Evolutionary conservation across 2,113 vertebrate species (phyloP).

Genomic region (Psophia crepitans): DNA sequence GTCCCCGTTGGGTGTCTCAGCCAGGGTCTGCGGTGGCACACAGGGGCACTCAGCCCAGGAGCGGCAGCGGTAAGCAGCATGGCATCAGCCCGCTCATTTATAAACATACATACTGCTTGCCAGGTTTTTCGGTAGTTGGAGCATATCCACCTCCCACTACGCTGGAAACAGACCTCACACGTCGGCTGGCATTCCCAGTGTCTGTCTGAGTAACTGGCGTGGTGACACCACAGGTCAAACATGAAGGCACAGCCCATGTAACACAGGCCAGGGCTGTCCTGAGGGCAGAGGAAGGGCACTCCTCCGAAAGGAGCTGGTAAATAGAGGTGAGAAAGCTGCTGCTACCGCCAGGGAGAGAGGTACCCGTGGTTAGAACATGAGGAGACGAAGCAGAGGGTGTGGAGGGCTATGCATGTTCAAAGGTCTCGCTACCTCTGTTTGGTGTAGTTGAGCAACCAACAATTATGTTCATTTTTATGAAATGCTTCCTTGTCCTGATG

Average conservation of each 20-base stretch:
- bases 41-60: background rate
- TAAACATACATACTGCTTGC: background rate
- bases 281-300: background rate
- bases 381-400: background rate
- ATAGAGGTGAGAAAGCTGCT: background rate
- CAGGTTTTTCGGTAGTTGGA: background rate
- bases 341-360: background rate
- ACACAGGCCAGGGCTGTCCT: background rate
- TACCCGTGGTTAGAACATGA: background rate
- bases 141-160: background rate
- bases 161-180: constrained; percentile 20
- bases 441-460: background rate
- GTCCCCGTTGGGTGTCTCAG: background rate
- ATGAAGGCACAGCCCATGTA: rapidly evolving
- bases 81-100: background rate
- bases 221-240: background rate
- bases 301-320: background rate
- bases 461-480: constrained; percentile 15
- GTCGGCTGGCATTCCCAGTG: background rate
- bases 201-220: background rate
- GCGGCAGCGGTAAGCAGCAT: background rate
- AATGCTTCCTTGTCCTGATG: constrained; percentile 1
- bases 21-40: rapidly evolving
- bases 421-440: background rate
- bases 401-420: background rate